Percentiles rank a stretch among this genome's conserved stretches.
Conservation (phyloP, 92 coral and sea anemone species). For the Phymanthus crucifer region DNA sequence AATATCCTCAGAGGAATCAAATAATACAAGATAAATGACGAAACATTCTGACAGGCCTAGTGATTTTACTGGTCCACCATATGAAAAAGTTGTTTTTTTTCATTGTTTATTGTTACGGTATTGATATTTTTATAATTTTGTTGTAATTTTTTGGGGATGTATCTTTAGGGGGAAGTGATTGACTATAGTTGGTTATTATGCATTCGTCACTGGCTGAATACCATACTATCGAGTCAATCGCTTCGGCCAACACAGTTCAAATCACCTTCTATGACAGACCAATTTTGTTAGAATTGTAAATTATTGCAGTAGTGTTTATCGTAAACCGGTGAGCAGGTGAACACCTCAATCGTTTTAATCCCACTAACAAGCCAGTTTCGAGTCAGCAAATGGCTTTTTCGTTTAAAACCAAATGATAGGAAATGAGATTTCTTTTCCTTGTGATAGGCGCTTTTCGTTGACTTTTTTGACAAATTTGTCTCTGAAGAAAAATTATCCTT, state of each 20-base stretch:
- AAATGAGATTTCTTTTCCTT: slow-evolving; percentile 25
- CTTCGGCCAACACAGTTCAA: slow-evolving; percentile 22
- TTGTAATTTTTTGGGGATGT: slow-evolving; percentile 4
- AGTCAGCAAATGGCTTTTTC: slow-evolving; percentile 39
- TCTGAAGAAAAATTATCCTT: slow-evolving; percentile 38
- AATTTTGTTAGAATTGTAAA: slow-evolving; percentile 30
- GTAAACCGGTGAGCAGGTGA: slow-evolving; percentile 29
- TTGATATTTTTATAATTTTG: not conserved
- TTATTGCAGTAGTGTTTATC: slow-evolving; percentile 43
- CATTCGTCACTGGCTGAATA: slow-evolving; percentile 13
- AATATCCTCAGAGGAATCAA: slow-evolving; percentile 17
- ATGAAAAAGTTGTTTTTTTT: slow-evolving; percentile 9
- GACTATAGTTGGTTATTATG: slow-evolving; percentile 6
- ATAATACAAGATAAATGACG: slow-evolving; percentile 13
- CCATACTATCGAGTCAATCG: slow-evolving; percentile 18
- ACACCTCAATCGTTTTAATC: slow-evolving; percentile 9
- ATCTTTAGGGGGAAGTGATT: slow-evolving; percentile 18
- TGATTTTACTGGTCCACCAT: not conserved
- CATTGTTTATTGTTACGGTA: slow-evolving; percentile 18
- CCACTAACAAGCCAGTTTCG: slow-evolving; percentile 19
- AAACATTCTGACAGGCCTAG: not conserved
- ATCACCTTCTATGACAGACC: slow-evolving; percentile 38
- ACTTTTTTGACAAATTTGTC: slow-evolving; percentile 38
- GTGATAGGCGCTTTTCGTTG: slow-evolving; percentile 31
- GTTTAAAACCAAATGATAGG: slow-evolving; percentile 32